phyloP scores from a whole-genome alignment of 1,140 invertebrate species.

The Diorhabda elongata region DNA sequence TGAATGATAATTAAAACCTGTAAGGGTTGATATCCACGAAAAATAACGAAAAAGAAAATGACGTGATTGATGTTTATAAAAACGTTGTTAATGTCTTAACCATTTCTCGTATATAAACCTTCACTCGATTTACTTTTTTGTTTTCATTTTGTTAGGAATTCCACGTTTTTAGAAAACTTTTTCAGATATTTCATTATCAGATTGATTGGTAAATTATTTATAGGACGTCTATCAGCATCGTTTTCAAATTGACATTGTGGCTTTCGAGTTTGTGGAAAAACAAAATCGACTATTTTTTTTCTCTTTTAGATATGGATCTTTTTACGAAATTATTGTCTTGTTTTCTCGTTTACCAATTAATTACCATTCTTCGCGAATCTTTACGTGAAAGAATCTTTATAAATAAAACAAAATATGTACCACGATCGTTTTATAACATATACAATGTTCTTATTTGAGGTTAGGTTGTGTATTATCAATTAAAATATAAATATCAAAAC shows the following conservation, averaged over 20 bases:
- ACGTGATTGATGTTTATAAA: too few species aligned
- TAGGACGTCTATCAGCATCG: not conserved
- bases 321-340: not conserved
- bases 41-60: too few species aligned
- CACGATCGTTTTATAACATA: too few species aligned
- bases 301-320: not conserved
- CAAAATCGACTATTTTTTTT: not conserved
- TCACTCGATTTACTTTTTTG: conserved; percentile 1
- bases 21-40: too few species aligned
- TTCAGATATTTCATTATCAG: not conserved
- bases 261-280: not conserved
- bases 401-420: too few species aligned
- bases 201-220: conserved; percentile 3
- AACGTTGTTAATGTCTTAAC: not conserved
- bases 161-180: not conserved
- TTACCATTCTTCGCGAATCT: too few species aligned
- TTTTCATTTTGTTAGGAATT: not conserved
- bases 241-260: conserved; percentile 2
- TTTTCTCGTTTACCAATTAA: not conserved
- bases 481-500: too few species aligned
- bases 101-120: not conserved
- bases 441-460: too few species aligned
- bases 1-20: too few species aligned
- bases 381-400: too few species aligned
- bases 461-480: too few species aligned